Percentiles rank a stretch among this genome's conserved stretches.
Evolutionary conservation across 37 sponge, comb jelly and placozoan species (phyloP).

Genomic region (Cladorhizidae sp.): DNA sequence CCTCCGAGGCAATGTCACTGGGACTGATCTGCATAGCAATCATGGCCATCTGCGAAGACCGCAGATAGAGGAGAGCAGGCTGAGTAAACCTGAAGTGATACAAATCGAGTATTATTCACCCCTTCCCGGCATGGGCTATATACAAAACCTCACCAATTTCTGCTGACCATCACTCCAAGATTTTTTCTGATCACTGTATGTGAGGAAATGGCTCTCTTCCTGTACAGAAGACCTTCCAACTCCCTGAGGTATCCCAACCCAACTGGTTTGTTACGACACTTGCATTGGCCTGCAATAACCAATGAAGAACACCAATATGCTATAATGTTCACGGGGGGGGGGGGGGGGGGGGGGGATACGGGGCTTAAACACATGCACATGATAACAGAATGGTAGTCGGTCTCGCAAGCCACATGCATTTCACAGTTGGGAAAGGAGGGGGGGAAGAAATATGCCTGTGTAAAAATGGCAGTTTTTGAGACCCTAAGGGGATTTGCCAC

Average conservation of each 20-base stretch:
- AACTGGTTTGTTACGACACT: slow-evolving; percentile 29
- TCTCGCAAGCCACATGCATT: no score
- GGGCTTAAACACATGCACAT: no score
- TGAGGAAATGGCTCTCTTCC: no score
- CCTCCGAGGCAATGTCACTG: not conserved
- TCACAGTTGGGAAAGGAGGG: no score
- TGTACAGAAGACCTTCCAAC: slow-evolving; percentile 43
- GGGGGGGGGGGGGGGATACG: no score
- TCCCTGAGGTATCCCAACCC: slow-evolving; percentile 47
- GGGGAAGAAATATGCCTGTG: no score
- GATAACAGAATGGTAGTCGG: no score
- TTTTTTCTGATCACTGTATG: not conserved
- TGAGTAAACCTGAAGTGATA: slow-evolving; percentile 31
- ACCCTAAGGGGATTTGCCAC: no score
- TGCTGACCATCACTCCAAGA: slow-evolving; percentile 37
- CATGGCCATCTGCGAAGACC: slow-evolving; percentile 17
- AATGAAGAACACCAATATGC: not conserved
- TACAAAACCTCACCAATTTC: slow-evolving; percentile 30
- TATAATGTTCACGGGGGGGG: no score
- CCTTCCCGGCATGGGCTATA: not conserved
- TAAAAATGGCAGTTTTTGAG: no score
- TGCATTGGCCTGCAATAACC: slow-evolving; percentile 57
- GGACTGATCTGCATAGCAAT: slow-evolving; percentile 33
- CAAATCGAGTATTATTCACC: not conserved
- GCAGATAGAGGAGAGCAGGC: slow-evolving; percentile 4